phyloP scores from a whole-genome alignment of 2,113 vertebrate species.

The Eupsittula cactorum region DNA sequence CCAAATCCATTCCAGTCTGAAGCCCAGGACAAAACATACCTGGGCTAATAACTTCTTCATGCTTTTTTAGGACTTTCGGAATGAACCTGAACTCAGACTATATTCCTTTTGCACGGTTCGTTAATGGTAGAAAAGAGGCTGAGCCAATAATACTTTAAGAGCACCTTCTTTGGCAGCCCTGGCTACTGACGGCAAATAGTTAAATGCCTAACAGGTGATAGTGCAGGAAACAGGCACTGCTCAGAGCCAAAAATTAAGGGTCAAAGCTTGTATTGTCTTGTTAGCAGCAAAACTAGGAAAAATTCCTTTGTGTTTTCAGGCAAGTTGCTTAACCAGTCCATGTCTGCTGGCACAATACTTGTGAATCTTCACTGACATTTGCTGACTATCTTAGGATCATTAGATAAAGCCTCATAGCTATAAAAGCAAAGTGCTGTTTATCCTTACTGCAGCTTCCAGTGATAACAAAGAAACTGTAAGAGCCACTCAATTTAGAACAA shows the following conservation, averaged over 20 bases:
- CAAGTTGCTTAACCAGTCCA: neutral
- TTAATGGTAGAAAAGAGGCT: neutral
- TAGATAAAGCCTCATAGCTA: neutral
- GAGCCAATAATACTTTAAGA: neutral
- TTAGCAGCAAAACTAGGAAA: slow-evolving; percentile 24
- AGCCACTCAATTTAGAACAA: neutral
- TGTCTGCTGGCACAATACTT: neutral
- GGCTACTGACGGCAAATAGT: neutral
- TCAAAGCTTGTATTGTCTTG: slow-evolving; percentile 31
- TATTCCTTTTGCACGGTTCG: neutral
- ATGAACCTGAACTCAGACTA: neutral
- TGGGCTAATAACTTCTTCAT: neutral
- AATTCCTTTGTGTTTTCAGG: neutral
- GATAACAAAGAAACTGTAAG: neutral
- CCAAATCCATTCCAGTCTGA: neutral
- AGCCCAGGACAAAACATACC: neutral
- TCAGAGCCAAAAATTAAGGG: slow-evolving; percentile 26
- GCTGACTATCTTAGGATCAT: neutral
- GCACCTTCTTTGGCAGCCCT: neutral
- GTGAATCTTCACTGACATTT: neutral
- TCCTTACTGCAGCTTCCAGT: neutral
- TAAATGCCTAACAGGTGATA: neutral
- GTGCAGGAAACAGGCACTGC: neutral
- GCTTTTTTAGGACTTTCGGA: neutral
- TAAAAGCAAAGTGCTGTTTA: neutral